Conservation (phyloP, 2,888 invertebrate genomes). For the Leucophora obtusa region DNA sequence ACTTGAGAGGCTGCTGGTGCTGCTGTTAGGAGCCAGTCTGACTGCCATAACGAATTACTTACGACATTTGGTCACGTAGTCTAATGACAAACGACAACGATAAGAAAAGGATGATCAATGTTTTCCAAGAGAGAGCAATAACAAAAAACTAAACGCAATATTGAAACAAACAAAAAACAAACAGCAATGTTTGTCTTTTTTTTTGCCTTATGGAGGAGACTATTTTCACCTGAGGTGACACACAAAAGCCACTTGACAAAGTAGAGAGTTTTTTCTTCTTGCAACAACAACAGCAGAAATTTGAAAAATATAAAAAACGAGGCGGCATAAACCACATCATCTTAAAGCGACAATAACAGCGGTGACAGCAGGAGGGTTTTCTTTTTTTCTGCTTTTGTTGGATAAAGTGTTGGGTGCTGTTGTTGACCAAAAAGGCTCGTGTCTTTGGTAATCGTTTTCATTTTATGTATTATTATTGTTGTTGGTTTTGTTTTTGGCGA, state of each 20-base stretch:
- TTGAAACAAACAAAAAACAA: conserved; percentile 26
- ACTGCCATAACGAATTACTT: conserved; percentile 64
- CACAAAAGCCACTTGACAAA: conserved; percentile 62
- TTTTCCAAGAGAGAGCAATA: conserved; percentile 11
- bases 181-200: conserved; percentile 17
- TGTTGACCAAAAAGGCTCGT: conserved; percentile 44
- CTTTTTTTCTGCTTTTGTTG: not conserved
- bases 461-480: conserved; percentile 7
- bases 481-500: conserved; percentile 43
- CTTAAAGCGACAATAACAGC: conserved; percentile 57
- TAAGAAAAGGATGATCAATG: conserved; percentile 63
- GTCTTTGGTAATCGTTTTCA: conserved; percentile 35
- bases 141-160: conserved; percentile 16
- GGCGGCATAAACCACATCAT: conserved; percentile 52
- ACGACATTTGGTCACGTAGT: conserved; percentile 64
- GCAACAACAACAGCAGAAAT: conserved; percentile 22
- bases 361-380: conserved; percentile 62
- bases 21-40: conserved; percentile 50
- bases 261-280: conserved; percentile 19
- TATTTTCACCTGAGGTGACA: conserved; percentile 65
- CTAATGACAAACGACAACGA: conserved; percentile 64
- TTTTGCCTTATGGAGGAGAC: conserved; percentile 22
- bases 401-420: not conserved
- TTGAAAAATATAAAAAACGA: conserved; percentile 20
- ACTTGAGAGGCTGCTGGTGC: conserved; percentile 27